Evolutionary conservation across 2,113 vertebrate species (phyloP).

Genomic region (Cisticola juncidis): DNA sequence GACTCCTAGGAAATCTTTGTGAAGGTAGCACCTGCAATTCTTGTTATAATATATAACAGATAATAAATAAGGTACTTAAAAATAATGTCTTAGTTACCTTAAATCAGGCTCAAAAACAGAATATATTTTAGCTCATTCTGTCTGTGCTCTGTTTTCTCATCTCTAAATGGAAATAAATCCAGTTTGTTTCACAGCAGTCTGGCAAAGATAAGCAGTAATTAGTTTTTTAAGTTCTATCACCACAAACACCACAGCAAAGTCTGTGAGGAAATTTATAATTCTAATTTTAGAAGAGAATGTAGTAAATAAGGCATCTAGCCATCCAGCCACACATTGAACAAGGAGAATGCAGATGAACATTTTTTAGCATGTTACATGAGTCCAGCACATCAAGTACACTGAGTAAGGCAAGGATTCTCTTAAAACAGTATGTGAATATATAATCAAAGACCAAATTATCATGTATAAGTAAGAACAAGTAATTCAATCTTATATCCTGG

Average conservation of each 20-base stretch:
- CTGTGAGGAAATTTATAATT: neutral
- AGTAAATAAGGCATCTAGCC: neutral
- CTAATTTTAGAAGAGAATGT: neutral
- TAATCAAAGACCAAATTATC: neutral
- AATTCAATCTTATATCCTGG: neutral
- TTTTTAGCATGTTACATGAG: neutral
- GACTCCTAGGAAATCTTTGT: neutral
- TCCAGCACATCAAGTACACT: neutral
- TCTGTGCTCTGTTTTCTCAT: neutral
- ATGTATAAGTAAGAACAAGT: neutral
- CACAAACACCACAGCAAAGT: neutral
- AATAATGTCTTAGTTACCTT: neutral
- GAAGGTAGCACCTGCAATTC: neutral
- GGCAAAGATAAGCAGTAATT: neutral
- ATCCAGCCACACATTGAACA: neutral
- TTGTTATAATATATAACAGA: neutral
- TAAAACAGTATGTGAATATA: neutral
- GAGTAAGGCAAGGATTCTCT: neutral
- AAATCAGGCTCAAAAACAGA: neutral
- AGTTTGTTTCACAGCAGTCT: neutral
- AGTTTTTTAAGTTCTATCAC: neutral
- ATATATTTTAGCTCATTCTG: neutral
- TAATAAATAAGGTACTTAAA: neutral
- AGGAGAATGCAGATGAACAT: neutral
- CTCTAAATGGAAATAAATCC: neutral